Conservation (phyloP, 2,797 vertebrate genomes). For the Danio kyathit region DNA sequence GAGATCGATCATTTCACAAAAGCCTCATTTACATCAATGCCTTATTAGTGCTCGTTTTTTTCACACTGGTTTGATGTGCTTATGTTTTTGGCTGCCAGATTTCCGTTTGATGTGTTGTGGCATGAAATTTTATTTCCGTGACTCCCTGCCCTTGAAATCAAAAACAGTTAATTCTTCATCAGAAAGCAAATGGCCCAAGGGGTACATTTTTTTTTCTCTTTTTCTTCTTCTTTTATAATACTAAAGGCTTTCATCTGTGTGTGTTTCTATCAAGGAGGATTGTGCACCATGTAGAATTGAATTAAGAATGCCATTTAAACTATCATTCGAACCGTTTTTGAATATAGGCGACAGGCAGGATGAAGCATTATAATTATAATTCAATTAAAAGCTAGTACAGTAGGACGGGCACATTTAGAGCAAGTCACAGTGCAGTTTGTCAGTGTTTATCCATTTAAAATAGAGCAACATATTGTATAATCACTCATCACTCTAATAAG, state of each 20-base stretch:
- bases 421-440: no score
- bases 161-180: constrained; percentile 42
- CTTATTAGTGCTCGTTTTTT: constrained; percentile 46
- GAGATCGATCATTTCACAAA: constrained; percentile 46
- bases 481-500: no score
- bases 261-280: neutral
- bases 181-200: constrained; percentile 18
- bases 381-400: neutral
- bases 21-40: constrained; percentile 50
- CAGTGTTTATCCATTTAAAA: no score
- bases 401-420: no score
- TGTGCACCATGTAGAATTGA: neutral
- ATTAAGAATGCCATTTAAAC: constrained; percentile 12
- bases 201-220: neutral
- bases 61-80: constrained; percentile 35
- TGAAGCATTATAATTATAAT: neutral
- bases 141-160: constrained; percentile 38
- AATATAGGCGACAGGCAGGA: neutral
- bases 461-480: no score
- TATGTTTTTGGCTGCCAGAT: constrained; percentile 40
- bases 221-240: neutral
- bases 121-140: constrained; percentile 36
- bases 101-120: constrained; percentile 47
- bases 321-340: neutral
- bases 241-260: neutral